These are phyloP conservation scores for Lampropteryx suffumata DNA, from an alignment of 2,888 invertebrate species.

Conservation along the genomic window DNA sequence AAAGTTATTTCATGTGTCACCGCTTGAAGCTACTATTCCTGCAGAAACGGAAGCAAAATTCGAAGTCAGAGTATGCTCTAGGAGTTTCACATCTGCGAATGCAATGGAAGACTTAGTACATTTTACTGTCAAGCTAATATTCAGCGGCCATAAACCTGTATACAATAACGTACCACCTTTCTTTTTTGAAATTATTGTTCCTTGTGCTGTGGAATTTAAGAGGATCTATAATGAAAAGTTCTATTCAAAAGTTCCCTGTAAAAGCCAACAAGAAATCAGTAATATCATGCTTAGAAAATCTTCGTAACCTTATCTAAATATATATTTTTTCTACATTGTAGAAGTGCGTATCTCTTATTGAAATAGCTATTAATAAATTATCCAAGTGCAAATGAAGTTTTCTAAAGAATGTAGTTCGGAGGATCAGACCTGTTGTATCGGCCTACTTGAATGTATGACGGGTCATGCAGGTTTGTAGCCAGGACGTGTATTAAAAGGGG, in stretches of 20 bases:
- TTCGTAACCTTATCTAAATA: slow-evolving; percentile 8
- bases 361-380: slow-evolving; percentile 13
- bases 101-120: slow-evolving; percentile 50
- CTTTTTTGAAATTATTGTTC: slow-evolving; percentile 65
- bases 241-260: slow-evolving; percentile 33
- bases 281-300: slow-evolving; percentile 1
- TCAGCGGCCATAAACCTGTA: slow-evolving; percentile 48
- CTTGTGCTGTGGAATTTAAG: slow-evolving; percentile 54
- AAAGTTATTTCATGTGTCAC: slow-evolving; percentile 55
- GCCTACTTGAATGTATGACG: slow-evolving; percentile 67
- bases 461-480: slow-evolving; percentile 47
- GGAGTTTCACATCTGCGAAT: slow-evolving; percentile 29
- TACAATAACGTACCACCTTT: slow-evolving; percentile 58
- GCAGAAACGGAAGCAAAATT: slow-evolving; percentile 43
- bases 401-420: slow-evolving; percentile 54
- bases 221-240: slow-evolving; percentile 49
- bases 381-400: slow-evolving; percentile 30
- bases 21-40: slow-evolving; percentile 51
- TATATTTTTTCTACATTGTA: not conserved
- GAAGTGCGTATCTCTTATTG: not conserved
- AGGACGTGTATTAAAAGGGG: slow-evolving; percentile 3
- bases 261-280: slow-evolving; percentile 9
- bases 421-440: slow-evolving; percentile 67
- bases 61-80: slow-evolving; percentile 52
- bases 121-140: slow-evolving; percentile 63